These are phyloP conservation scores for Nemapogon koenigi DNA, from an alignment of 2,888 invertebrate genomes.

Conservation along the genomic window DNA sequence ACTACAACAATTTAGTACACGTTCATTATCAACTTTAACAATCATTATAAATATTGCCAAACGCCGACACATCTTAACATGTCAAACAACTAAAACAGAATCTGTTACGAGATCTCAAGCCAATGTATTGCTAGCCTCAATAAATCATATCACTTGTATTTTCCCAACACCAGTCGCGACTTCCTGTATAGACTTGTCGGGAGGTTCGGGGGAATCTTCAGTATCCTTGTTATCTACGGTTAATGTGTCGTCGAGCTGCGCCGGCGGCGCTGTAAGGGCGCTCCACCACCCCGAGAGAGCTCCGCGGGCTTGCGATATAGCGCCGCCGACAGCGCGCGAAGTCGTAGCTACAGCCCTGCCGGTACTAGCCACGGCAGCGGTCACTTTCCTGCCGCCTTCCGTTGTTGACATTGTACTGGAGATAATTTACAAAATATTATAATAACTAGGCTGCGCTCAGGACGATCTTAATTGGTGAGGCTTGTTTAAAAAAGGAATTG, in stretches of 20 bases:
- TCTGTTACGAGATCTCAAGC: too few species aligned
- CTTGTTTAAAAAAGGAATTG: not conserved
- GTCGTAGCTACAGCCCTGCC: slow-evolving; percentile 82
- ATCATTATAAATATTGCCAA: too few species aligned
- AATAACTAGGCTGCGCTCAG: not conserved
- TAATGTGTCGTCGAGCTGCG: slow-evolving; percentile 17
- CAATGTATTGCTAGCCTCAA: too few species aligned
- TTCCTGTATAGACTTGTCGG: slow-evolving; percentile 42
- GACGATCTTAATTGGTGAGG: not conserved
- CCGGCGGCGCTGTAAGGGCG: slow-evolving; percentile 31
- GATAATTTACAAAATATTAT: slow-evolving; percentile 14
- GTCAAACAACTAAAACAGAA: too few species aligned
- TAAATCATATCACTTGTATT: slow-evolving; percentile 32
- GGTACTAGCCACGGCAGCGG: slow-evolving; percentile 90
- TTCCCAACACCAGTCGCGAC: slow-evolving; percentile 26
- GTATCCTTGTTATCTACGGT: slow-evolving; percentile 21
- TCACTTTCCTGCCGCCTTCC: slow-evolving; percentile 91
- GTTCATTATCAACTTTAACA: too few species aligned
- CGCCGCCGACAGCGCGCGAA: slow-evolving; percentile 71
- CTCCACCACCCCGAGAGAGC: slow-evolving; percentile 70
- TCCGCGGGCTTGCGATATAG: slow-evolving; percentile 86
- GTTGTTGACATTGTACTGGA: slow-evolving; percentile 92
- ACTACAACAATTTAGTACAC: too few species aligned
- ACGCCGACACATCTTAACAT: too few species aligned
- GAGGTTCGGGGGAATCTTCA: slow-evolving; percentile 27